Evolutionary conservation across 2,797 vertebrate genomes (phyloP).

Genomic region (Ara ararauna): DNA sequence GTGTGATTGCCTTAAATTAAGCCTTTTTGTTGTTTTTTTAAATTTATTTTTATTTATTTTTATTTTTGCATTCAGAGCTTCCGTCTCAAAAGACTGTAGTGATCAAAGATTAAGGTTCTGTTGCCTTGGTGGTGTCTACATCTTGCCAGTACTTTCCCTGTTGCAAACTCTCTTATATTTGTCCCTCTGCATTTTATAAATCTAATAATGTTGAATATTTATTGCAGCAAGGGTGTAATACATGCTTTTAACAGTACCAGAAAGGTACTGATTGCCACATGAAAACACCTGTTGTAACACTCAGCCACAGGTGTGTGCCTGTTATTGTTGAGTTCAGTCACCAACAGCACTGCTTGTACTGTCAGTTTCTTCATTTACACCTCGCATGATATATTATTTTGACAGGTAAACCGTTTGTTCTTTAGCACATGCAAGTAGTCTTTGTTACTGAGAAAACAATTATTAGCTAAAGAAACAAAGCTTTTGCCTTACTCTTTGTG

Average conservation of each 20-base stretch:
- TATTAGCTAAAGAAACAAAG: background rate
- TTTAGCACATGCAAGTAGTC: background rate
- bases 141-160: background rate
- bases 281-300: background rate
- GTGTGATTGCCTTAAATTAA: background rate
- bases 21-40: background rate
- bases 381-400: accelerated
- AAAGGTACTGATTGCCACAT: accelerated
- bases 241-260: background rate
- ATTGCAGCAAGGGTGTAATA: background rate
- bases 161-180: background rate
- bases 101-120: background rate
- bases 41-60: background rate
- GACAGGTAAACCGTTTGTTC: background rate
- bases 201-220: background rate
- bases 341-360: background rate
- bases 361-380: background rate
- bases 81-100: background rate
- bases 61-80: background rate
- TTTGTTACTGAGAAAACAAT: background rate
- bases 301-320: background rate
- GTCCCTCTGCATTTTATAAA: background rate
- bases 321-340: background rate
- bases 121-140: background rate
- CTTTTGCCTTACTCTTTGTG: background rate